Percentiles rank a stretch among this genome's conserved stretches.
phyloP scores from a whole-genome alignment of 2,113 vertebrate species.

The Panurus biarmicus region DNA sequence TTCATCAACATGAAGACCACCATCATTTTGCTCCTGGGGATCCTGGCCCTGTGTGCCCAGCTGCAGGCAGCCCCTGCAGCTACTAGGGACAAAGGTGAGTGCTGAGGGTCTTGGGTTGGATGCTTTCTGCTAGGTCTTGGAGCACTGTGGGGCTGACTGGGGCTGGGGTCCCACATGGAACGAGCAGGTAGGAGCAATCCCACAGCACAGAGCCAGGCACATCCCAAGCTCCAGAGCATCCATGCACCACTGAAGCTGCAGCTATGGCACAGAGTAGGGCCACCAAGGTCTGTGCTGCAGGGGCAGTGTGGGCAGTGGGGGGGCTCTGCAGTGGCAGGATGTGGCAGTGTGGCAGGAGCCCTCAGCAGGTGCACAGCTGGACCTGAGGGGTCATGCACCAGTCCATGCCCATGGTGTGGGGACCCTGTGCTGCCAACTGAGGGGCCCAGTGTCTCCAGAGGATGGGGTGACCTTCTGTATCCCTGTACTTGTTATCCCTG shows the following conservation, averaged over 20 bases:
- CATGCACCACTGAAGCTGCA: accelerated
- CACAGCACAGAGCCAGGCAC: not conserved
- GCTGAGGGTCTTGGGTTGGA: not conserved
- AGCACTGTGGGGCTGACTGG: not conserved
- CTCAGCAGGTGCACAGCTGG: accelerated
- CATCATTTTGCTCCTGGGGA: not conserved
- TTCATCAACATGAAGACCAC: constrained; percentile 2
- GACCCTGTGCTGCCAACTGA: accelerated
- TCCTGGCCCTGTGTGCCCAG: not conserved
- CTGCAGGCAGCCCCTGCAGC: not conserved
- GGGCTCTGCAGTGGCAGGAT: not conserved
- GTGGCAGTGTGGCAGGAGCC: accelerated
- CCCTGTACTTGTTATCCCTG: not conserved
- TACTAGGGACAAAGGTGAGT: not conserved
- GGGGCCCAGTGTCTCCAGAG: accelerated
- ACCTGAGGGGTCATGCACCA: not conserved
- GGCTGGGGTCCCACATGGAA: not conserved
- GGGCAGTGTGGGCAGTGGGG: accelerated
- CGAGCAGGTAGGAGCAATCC: not conserved
- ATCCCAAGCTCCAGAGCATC: not conserved
- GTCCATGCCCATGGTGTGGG: accelerated
- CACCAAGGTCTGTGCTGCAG: accelerated
- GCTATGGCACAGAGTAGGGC: accelerated
- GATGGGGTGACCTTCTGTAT: not conserved
- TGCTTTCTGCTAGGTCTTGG: not conserved